Percentiles rank a stretch among this genome's conserved stretches.
Conservation (phyloP, 2,113 vertebrate species). For the Hyperopisus bebe region DNA sequence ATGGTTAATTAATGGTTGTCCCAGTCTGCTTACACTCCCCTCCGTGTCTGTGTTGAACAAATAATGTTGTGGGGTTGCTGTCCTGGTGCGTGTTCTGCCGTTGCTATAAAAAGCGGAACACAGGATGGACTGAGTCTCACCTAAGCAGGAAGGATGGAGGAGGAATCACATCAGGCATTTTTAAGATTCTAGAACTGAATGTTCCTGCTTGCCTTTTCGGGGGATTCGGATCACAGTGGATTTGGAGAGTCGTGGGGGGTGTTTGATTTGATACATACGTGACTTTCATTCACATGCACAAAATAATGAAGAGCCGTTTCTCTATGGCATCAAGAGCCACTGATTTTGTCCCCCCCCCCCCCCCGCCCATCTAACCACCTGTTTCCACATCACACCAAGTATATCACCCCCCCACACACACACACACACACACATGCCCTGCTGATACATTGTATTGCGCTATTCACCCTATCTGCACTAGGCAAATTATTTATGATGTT, state of each 20-base stretch:
- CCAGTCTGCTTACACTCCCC: not conserved
- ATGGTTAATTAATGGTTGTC: not conserved
- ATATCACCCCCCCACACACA: not conserved
- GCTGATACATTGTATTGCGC: not conserved
- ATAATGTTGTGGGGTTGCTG: not conserved
- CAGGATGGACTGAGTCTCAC: not conserved
- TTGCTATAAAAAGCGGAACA: not conserved
- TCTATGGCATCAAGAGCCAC: not conserved
- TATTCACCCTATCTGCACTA: not conserved
- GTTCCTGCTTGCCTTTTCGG: not conserved
- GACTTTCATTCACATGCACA: not conserved
- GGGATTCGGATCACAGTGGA: not conserved
- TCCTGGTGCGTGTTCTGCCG: not conserved
- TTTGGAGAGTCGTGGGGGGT: not conserved
- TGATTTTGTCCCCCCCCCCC: not conserved
- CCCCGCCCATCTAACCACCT: not conserved
- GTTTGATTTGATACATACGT: not conserved
- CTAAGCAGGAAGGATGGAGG: slow-evolving; percentile 6
- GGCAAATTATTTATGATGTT: not conserved
- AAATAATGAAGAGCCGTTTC: not conserved
- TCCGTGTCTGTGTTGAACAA: not conserved
- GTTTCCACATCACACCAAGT: not conserved
- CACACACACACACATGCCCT: not conserved
- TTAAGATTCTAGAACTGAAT: slow-evolving; percentile 17
- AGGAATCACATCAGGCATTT: not conserved